phyloP scores from a whole-genome alignment of 2,888 invertebrate species.

The Pedicia rivosa region DNA sequence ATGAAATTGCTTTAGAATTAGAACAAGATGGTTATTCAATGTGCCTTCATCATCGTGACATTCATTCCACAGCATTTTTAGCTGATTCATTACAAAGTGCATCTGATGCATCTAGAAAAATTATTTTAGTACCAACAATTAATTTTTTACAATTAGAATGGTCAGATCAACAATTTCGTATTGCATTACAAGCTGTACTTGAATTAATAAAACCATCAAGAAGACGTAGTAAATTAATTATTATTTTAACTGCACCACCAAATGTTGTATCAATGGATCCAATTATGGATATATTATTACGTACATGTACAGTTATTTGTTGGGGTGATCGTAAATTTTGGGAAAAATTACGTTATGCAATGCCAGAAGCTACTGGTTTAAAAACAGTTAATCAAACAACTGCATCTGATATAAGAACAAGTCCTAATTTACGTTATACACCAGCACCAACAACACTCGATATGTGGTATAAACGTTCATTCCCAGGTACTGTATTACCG shows the following conservation, averaged over 20 bases:
- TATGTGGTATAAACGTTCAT: constrained; percentile 2
- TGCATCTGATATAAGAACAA: constrained; percentile 34
- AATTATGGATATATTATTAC: constrained; percentile 54
- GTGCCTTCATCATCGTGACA: constrained; percentile 40
- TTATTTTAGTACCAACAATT: constrained; percentile 64
- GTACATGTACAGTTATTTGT: constrained; percentile 52
- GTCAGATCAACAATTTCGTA: constrained; percentile 64
- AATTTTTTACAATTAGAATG: constrained; percentile 70
- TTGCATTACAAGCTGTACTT: constrained; percentile 48
- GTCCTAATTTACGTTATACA: constrained; percentile 39
- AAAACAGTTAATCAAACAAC: constrained; percentile 21
- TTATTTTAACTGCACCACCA: constrained; percentile 43
- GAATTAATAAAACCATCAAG: constrained; percentile 39
- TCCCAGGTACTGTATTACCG: no score
- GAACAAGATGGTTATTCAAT: constrained; percentile 50
- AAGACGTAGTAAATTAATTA: constrained; percentile 34
- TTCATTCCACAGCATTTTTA: constrained; percentile 23
- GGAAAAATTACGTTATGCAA: constrained; percentile 69
- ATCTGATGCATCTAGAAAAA: constrained; percentile 46
- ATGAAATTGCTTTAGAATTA: constrained; percentile 51
- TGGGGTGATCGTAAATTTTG: constrained; percentile 79
- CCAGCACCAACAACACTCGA: constrained; percentile 48
- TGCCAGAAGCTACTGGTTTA: constrained; percentile 46
- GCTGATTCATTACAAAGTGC: constrained; percentile 31
- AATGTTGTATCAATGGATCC: constrained; percentile 56